Percentiles rank a stretch among this genome's conserved stretches.
phyloP scores from a whole-genome alignment of 2,797 vertebrate species.

The Myotis daubentonii region DNA sequence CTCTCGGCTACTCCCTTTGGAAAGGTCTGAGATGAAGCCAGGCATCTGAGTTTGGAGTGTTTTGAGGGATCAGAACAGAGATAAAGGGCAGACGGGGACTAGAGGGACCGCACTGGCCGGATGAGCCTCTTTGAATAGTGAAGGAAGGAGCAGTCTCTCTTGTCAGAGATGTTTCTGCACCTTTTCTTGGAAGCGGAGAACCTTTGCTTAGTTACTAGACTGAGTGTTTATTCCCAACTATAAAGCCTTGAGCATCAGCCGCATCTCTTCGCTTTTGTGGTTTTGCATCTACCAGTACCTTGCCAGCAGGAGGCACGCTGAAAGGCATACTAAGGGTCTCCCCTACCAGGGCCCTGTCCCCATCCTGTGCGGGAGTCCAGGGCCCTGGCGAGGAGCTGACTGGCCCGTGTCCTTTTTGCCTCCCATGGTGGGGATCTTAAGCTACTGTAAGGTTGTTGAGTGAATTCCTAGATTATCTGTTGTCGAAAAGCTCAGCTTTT shows the following conservation, averaged over 20 bases:
- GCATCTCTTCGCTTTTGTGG: not conserved
- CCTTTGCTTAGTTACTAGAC: not conserved
- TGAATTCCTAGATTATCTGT: not conserved
- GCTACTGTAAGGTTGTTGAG: not conserved
- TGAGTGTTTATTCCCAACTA: not conserved
- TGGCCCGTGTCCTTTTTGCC: not conserved
- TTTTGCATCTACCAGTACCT: not conserved
- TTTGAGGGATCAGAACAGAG: not conserved
- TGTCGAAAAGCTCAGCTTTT: not conserved
- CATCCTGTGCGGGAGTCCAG: not conserved
- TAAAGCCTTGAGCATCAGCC: not conserved
- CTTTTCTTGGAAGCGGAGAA: not conserved
- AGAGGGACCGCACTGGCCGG: not conserved
- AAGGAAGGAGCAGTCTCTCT: not conserved
- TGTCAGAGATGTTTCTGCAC: not conserved
- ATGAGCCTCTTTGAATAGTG: not conserved
- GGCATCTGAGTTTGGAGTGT: not conserved
- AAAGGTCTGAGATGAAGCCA: not conserved
- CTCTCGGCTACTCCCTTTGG: rapidly evolving
- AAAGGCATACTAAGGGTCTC: not conserved
- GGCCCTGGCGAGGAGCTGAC: not conserved
- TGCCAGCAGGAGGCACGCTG: not conserved
- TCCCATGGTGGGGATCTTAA: not conserved
- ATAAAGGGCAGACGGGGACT: no score
- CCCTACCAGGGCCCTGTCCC: not conserved